These are phyloP conservation scores for Mesorhabditis spiculigera DNA, from an alignment of 2,888 invertebrate species.

Conservation along the genomic window DNA sequence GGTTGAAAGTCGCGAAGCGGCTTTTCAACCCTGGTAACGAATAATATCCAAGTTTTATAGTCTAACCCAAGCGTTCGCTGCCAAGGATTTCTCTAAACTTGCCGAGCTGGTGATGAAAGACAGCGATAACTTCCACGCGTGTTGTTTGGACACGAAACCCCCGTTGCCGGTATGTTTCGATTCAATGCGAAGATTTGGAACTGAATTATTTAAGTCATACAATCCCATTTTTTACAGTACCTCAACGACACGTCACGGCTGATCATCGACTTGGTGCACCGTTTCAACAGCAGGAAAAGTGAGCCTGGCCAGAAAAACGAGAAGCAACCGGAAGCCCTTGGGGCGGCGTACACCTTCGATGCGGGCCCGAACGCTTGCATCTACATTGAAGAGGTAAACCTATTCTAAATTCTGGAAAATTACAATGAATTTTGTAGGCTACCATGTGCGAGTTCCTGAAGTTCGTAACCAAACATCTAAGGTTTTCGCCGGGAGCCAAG, in stretches of 20 bases:
- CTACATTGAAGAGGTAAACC: slow-evolving; percentile 24
- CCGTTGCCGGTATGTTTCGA: slow-evolving; percentile 68
- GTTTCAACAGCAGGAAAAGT: too few relatives aligned
- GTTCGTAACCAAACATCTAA: too few relatives aligned
- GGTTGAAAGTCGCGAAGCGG: too few relatives aligned
- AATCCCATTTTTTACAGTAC: slow-evolving; percentile 65
- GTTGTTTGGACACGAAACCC: slow-evolving; percentile 87
- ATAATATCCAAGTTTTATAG: too few relatives aligned
- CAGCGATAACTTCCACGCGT: slow-evolving; percentile 92
- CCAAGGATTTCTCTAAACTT: slow-evolving; percentile 78
- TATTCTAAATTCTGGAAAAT: too few relatives aligned
- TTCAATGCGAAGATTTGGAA: too few relatives aligned
- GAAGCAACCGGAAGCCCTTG: slow-evolving; percentile 21
- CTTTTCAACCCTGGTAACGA: too few relatives aligned
- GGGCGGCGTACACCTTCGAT: slow-evolving; percentile 94
- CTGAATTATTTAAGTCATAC: background rate
- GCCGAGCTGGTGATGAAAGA: slow-evolving; percentile 91
- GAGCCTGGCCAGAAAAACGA: too few relatives aligned
- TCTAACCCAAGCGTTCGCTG: slow-evolving; percentile 57
- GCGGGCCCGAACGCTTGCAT: slow-evolving; percentile 64
- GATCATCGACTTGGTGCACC: slow-evolving; percentile 77
- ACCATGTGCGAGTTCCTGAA: too few relatives aligned
- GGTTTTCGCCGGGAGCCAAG: too few relatives aligned
- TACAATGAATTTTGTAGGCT: too few relatives aligned
- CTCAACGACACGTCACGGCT: slow-evolving; percentile 82